Conservation (phyloP, 2,797 vertebrate species). For the Myripristis murdjan region DNA sequence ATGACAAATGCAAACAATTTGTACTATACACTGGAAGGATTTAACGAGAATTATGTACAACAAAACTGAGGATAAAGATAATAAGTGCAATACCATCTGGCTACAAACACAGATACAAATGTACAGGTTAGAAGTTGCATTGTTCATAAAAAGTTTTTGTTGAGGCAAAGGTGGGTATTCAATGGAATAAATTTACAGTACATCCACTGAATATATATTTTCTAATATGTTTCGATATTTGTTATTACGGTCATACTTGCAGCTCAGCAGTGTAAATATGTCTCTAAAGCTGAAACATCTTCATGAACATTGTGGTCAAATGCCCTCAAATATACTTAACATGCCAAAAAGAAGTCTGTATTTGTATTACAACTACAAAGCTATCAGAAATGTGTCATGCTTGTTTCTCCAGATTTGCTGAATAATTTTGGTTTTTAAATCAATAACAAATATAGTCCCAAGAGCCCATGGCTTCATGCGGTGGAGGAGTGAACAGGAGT, state of each 20-base stretch:
- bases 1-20: constrained; percentile 26
- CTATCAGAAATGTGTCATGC: neutral
- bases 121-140: constrained; percentile 43
- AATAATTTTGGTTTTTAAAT: neutral
- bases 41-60: constrained; percentile 67
- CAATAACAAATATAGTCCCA: neutral
- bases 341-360: neutral
- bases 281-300: constrained; percentile 12
- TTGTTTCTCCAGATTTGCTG: neutral
- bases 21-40: constrained; percentile 36
- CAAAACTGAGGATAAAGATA: constrained; percentile 32
- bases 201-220: constrained; percentile 5
- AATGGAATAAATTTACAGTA: constrained; percentile 9
- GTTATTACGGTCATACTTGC: neutral
- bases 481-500: neutral
- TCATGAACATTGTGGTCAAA: constrained; percentile 7
- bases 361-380: neutral
- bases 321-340: constrained; percentile 11
- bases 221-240: neutral
- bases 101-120: constrained; percentile 41
- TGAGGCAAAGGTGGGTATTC: constrained; percentile 44
- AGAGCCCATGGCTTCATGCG: neutral
- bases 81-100: constrained; percentile 71
- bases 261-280: constrained; percentile 9
- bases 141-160: constrained; percentile 34